Evolutionary conservation across 2,797 vertebrate genomes (phyloP), one percentile per base, ranked within the genome.

Genomic region (Micropoecilia bifurca): DNA sequence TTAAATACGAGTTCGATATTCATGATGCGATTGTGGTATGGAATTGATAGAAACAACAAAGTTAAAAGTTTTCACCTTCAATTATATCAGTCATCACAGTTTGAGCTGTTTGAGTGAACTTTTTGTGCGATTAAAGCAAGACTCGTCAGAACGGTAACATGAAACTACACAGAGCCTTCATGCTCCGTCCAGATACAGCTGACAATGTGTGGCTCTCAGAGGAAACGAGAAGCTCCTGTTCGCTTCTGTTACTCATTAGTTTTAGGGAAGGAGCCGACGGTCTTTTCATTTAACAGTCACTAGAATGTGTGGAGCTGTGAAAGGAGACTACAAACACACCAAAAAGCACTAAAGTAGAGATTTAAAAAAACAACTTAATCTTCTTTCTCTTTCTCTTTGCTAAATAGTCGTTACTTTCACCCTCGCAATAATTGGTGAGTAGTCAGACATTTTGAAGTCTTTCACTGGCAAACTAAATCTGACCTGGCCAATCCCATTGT

Each of bases 241-340:
- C 36, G 39, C 39, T 25, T 39, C 20, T 47, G 41, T 68, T 46
- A 50, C 81, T 84, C 73, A 77, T 88, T 81, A 80, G 61, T 78
- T 33, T 45, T 61, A 71, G 71, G 78, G n/a, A 68, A 71, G 2
- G 25, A 82, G 61, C 28, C 10, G 59, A 43, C 75, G 46, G 46
- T 84, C 48, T 83, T 53, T 66, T 75, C 9, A 74, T 77, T 82
- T 78, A 76, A 69, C 71, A 33, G 30, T 6, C 39, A 16, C n/a
- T n/a, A 74, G 22, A 77, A 57, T 46, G 53, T 76, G 30, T 36
- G 46, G 72, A 75, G 28, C 55, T 33, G 39, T 41, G 18, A 6
- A 45, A 33, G 8, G 9, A 22, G 16, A 73, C 68, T 39, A 39
- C 25, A 71, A n/a, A 71, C 39, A 45, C 36, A 41, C 63, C n/a